Evolutionary conservation across 1,140 invertebrate species (phyloP), one percentile per base, ranked within the genome.

Genomic region (Aplysia californica): DNA sequence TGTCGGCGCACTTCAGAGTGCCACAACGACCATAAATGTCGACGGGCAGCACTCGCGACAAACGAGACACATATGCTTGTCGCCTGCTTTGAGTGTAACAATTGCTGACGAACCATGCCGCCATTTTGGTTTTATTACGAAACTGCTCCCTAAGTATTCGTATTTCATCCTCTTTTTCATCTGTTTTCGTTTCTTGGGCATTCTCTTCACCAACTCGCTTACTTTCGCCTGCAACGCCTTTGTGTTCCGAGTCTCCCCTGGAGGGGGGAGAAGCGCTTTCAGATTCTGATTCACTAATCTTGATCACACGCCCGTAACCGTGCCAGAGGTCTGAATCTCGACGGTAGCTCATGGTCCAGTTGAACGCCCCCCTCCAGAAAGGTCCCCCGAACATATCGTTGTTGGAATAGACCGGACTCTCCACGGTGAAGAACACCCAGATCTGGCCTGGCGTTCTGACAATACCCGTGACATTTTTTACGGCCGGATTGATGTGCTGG

Each of bases 321-420:
- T 71, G 70, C 39, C 56, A 79, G 23, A 82, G 68, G 31, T 86
- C 85, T 6, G 93, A 92, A 78, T 94, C 92, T 21, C 84, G 91
- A 87, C 93, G 91, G 81, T 94, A 95, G 1, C 92, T 93, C 94
- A 95, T 95, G 0, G 94, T 94, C 94, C 94, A 95, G 84, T 95
- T 95, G 82, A 95, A 94, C 36, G 81, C 59, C 0, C 80, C 6
- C 21, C 50, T 64, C 64, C 68, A 80, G 3, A 1, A 50, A 0
- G 66, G 56, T 4, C 59, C 36, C 20, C 31, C 55, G 44, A 78
- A 79, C 10, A 23, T 10, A 18, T 20, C 18, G 26, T 39, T 70
- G 5, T 58, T 2, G 20, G 75, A 77, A 56, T 75, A 26, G 2
- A 50, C 20, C 3, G 76, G 76, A 35, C 56, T 69, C 58, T 80